phyloP scores from a whole-genome alignment of 2,888 invertebrate genomes.

The Lycophotia porphyrea region DNA sequence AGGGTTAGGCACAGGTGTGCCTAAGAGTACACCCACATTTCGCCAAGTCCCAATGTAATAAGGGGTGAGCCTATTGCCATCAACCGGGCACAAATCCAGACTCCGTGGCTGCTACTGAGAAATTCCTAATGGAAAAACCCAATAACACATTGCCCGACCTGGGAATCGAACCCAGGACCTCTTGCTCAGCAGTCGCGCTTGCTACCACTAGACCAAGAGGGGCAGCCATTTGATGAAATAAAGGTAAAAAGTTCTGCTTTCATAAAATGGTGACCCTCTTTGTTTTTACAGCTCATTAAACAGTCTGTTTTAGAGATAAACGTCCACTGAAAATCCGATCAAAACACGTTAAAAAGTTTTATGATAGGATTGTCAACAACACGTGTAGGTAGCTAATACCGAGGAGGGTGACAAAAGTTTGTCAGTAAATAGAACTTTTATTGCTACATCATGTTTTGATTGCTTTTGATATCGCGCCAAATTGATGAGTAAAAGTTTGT shows the following conservation, averaged over 20 bases:
- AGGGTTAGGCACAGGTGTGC: too few species aligned
- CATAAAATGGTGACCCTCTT: constrained; percentile 22
- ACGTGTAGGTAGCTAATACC: constrained; percentile 25
- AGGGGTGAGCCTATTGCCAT: too few species aligned
- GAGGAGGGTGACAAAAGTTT: constrained; percentile 43
- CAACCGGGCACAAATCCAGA: too few species aligned
- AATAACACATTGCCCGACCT: too few species aligned
- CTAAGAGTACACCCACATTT: too few species aligned
- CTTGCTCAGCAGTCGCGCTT: too few species aligned
- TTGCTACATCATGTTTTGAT: constrained; percentile 39
- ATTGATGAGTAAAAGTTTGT: constrained; percentile 15
- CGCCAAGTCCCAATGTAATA: too few species aligned
- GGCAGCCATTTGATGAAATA: not conserved
- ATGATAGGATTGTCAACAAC: constrained; percentile 44
- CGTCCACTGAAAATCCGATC: constrained; percentile 46
- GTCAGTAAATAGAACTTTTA: constrained; percentile 48
- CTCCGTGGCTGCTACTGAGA: too few species aligned
- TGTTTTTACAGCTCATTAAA: constrained; percentile 42
- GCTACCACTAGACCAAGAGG: too few species aligned
- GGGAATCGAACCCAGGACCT: too few species aligned
- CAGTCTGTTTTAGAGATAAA: constrained; percentile 34
- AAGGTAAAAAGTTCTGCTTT: constrained; percentile 31
- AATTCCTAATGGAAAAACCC: too few species aligned
- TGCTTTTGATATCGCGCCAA: constrained; percentile 21
- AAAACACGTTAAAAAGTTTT: constrained; percentile 59